Evolutionary conservation across 2,888 invertebrate genomes (phyloP).

Genomic region (Conops quadrifasciatus): DNA sequence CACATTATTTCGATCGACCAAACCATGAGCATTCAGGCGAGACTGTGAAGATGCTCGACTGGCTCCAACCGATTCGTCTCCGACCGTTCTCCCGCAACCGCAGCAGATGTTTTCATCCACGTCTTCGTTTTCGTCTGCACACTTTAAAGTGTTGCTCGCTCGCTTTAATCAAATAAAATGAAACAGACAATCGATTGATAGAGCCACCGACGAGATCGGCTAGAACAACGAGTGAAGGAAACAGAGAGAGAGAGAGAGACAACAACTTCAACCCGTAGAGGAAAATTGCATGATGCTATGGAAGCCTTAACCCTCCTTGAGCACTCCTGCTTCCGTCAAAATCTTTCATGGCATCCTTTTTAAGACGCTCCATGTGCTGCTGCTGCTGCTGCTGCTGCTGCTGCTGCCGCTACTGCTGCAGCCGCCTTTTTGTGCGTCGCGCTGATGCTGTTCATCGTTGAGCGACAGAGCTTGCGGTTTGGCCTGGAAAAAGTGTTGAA

Average conservation of each 20-base stretch:
- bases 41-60: not conserved
- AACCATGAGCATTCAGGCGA: slow-evolving; percentile 20
- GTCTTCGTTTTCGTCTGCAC: not conserved
- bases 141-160: not conserved
- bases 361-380: not conserved
- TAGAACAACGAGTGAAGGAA: too few species aligned
- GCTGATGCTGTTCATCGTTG: not conserved
- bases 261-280: too few species aligned
- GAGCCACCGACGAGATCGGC: too few species aligned
- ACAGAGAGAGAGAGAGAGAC: too few species aligned
- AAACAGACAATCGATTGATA: too few species aligned
- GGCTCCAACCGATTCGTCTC: not conserved
- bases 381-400: not conserved
- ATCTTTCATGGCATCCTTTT: too few species aligned
- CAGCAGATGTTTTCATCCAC: too few species aligned
- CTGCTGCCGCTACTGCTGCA: not conserved
- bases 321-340: too few species aligned
- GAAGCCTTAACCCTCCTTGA: too few species aligned
- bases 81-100: not conserved
- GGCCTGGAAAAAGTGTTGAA: slow-evolving; percentile 43
- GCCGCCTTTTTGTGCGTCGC: too few species aligned
- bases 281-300: too few species aligned
- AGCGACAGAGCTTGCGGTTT: slow-evolving; percentile 9
- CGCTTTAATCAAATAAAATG: not conserved
- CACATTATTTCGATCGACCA: slow-evolving; percentile 34